phyloP scores from a whole-genome alignment of 2,888 invertebrate species.

The Cloeon dipterum region DNA sequence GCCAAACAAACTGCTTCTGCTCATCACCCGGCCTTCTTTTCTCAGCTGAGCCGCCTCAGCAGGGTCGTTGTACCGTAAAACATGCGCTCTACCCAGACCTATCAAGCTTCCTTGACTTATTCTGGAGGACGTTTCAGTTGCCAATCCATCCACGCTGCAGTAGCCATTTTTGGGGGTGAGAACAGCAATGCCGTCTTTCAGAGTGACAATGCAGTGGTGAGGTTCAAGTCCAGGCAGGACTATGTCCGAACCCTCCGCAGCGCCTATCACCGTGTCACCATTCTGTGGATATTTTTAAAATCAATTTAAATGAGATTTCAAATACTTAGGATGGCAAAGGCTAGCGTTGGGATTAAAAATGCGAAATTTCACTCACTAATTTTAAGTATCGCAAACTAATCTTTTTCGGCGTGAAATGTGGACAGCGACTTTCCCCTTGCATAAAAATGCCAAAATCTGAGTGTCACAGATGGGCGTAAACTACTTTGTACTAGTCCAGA shows the following conservation, averaged over 20 bases:
- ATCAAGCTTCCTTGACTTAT: conserved; percentile 48
- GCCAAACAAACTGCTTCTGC: conserved; percentile 56
- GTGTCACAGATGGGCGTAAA: too few relatives aligned
- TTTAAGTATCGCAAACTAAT: too few relatives aligned
- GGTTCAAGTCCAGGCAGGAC: conserved; percentile 47
- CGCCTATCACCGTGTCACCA: conserved; percentile 67
- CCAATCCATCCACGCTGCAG: conserved; percentile 51
- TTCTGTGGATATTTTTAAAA: conserved; percentile 20
- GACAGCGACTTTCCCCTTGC: too few relatives aligned
- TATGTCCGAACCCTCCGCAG: conserved; percentile 58
- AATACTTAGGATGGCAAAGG: too few relatives aligned
- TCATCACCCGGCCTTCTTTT: conserved; percentile 43
- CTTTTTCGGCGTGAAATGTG: too few relatives aligned
- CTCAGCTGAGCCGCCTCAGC: conserved; percentile 66
- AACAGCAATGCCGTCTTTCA: conserved; percentile 47
- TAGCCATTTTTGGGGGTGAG: conserved; percentile 47
- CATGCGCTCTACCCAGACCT: conserved; percentile 52
- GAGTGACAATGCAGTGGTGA: conserved; percentile 51
- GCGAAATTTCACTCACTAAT: too few relatives aligned
- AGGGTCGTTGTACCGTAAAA: conserved; percentile 77
- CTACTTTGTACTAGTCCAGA: too few relatives aligned
- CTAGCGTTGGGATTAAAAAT: too few relatives aligned
- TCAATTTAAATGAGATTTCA: not conserved
- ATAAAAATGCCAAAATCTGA: too few relatives aligned
- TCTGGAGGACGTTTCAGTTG: conserved; percentile 51